Evolutionary conservation across 2,797 vertebrate species (phyloP).

Genomic region (Coregonus sp.): DNA sequence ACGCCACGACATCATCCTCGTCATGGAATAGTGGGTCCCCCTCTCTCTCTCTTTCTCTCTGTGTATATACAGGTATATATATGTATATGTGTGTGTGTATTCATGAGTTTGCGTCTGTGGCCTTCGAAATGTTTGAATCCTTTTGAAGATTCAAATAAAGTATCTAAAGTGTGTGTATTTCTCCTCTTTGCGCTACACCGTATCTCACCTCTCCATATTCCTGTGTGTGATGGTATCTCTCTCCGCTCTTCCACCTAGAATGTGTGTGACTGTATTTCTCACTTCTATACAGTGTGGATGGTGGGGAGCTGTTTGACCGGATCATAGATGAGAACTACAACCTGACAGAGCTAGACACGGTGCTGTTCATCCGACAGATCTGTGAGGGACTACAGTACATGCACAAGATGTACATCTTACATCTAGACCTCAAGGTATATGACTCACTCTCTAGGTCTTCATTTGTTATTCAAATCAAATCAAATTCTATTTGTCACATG

Average conservation of each 20-base stretch:
- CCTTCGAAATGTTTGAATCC: too few species aligned
- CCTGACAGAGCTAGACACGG: constrained; percentile 88
- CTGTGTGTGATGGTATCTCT: background rate
- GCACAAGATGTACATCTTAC: constrained; percentile 97
- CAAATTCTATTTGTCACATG: too few species aligned
- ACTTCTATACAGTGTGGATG: constrained; percentile 82
- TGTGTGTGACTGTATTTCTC: background rate
- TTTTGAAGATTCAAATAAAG: too few species aligned
- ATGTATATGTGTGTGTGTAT: too few species aligned
- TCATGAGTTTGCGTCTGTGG: too few species aligned
- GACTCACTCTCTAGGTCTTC: background rate
- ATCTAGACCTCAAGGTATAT: constrained; percentile 95
- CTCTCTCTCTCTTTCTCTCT: background rate
- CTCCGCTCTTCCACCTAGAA: background rate
- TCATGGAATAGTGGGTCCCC: constrained; percentile 94
- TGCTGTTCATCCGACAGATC: constrained; percentile 91
- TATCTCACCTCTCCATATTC: background rate
- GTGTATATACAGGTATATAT: too few species aligned
- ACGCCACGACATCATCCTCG: constrained; percentile 85
- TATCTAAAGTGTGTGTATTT: too few species aligned
- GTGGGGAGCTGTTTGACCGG: constrained; percentile 94
- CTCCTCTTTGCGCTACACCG: too few species aligned
- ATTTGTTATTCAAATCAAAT: background rate
- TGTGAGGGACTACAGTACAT: constrained; percentile 93
- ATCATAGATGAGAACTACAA: constrained; percentile 85